Percentiles rank a stretch among this genome's conserved stretches.
Conservation (phyloP, 2,797 vertebrate species). For the Otus scops region DNA sequence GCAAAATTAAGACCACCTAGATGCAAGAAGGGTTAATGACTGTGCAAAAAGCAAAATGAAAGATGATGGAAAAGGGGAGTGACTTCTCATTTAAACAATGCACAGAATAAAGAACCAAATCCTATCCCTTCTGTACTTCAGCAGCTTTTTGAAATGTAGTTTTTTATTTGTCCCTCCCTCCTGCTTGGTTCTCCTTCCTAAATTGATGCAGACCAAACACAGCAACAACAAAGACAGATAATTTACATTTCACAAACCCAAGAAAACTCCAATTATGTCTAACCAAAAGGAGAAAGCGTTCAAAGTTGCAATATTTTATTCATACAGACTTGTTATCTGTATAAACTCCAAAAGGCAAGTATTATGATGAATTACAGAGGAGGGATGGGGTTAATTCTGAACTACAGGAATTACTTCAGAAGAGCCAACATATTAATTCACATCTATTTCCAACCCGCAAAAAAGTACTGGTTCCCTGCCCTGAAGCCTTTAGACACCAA, state of each 20-base stretch:
- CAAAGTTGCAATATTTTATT: neutral
- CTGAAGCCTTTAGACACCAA: neutral
- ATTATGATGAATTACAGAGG: neutral
- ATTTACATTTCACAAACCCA: neutral
- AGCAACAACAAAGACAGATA: neutral
- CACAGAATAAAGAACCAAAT: neutral
- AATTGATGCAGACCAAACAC: neutral
- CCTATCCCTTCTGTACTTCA: neutral
- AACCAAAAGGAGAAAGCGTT: neutral
- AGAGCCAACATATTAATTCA: neutral
- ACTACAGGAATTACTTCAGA: neutral
- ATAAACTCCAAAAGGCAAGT: neutral
- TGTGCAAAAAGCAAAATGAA: neutral
- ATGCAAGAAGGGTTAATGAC: neutral
- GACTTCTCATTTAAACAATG: neutral
- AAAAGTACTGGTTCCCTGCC: neutral
- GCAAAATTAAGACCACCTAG: neutral
- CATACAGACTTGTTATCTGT: neutral
- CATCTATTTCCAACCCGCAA: neutral
- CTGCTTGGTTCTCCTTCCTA: neutral
- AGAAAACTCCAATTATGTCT: neutral
- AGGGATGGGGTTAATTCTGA: neutral
- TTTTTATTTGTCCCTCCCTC: neutral
- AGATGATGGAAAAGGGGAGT: neutral
- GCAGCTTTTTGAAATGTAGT: neutral